Conservation (phyloP, 2,888 invertebrate genomes). For the Coenonympha glycerion region DNA sequence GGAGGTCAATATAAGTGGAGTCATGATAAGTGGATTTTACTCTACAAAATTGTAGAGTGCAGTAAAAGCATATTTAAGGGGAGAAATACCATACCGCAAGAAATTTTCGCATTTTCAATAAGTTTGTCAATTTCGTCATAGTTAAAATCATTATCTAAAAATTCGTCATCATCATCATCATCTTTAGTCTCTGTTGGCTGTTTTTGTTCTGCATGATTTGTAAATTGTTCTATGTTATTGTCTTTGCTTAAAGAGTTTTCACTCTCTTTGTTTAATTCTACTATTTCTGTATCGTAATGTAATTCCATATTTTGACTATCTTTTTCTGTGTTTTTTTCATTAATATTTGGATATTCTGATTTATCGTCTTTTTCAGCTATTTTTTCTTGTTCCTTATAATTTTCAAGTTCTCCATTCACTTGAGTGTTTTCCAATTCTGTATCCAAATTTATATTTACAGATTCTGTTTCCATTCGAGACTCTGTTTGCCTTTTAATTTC, state of each 20-base stretch:
- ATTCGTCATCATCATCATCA: slow-evolving; percentile 35
- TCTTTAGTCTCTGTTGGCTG: slow-evolving; percentile 7
- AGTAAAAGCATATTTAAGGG: no score
- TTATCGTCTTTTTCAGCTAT: background rate
- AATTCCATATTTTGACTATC: slow-evolving; percentile 43
- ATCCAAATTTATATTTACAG: background rate
- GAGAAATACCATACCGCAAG: slow-evolving; percentile 37
- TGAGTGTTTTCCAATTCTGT: no score
- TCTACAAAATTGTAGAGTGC: no score
- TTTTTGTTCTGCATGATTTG: slow-evolving; percentile 8
- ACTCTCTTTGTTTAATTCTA: slow-evolving; percentile 16
- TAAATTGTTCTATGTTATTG: background rate
- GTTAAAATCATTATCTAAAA: slow-evolving; percentile 56
- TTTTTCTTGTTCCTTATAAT: background rate
- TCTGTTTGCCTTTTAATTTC: background rate
- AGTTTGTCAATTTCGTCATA: slow-evolving; percentile 58
- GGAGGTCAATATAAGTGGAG: no score
- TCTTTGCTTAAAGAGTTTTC: slow-evolving; percentile 16
- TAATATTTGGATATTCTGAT: background rate
- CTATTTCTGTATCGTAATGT: slow-evolving; percentile 43
- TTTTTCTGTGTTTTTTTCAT: slow-evolving; percentile 18
- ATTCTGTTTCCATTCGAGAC: background rate
- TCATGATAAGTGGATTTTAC: no score
- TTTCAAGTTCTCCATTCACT: no score
- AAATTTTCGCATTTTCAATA: slow-evolving; percentile 54